Base-by-base conservation (phyloP, 2,797 vertebrate genomes). In the Sebastes diaconus region DNA sequence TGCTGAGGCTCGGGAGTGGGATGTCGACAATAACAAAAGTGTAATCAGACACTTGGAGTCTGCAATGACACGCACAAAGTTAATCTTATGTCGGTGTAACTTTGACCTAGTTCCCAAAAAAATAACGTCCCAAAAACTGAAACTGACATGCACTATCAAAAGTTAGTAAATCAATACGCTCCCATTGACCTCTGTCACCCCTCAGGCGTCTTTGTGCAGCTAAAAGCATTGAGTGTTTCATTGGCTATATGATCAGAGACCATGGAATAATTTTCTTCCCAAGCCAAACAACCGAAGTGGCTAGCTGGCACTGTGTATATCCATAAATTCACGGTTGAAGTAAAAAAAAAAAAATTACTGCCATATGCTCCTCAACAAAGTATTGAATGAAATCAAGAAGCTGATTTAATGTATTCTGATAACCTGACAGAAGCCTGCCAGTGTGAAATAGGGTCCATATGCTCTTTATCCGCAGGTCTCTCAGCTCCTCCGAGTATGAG, bases 401-500 rank as follows among this genome's bases (percentile, higher is more conserved):
- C 59, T 32, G 68, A 61, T 61, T 74, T 27, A 63, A 71, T 77
- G 16, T 27, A 29, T 76, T 81, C 3, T 68, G 52, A 73, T 71
- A 32, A 80, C 29, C 22, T 68, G 57, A 73, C 54, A 30, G 20
- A 77, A 25, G 20, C 60, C 50, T 32, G 34, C 16, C 34, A 22
- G 39, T 80, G 22, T 78, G 2, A 80, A 86, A 79, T 67, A 16
- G 2, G 3, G 4, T 81, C 68, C 24, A 52, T 76, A 8, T 87
- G 76, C 39, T 86, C 14, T 86, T 63, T 66, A 2, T 82, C 46
- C 24, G 13, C 79, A 95, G 94, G 90, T 95, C 88, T 93, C 92
- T 79, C 89, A 84, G 86, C 88, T 92, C 81, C 87, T 81, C 42
- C 5, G 95, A 99, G 96, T 95, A 99, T 99, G 98, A 97, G 94